Evolutionary conservation across 2,797 vertebrate genomes (phyloP).

Genomic region (Micropoecilia bifurca): DNA sequence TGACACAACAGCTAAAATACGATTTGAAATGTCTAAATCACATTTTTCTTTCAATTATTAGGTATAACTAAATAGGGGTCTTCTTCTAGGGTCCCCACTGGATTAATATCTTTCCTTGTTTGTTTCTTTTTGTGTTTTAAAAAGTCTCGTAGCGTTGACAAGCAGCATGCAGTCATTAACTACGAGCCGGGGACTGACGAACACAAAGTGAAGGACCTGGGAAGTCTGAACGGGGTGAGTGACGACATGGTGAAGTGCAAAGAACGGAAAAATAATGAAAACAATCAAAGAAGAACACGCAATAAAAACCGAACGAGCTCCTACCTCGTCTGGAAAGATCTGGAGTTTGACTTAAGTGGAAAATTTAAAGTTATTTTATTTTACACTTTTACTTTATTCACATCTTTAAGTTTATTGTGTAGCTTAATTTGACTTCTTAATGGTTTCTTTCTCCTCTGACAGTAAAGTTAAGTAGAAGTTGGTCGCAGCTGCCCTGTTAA

Average conservation of each 20-base stretch:
- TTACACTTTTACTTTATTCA: neutral
- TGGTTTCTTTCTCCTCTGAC: neutral
- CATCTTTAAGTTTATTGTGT: neutral
- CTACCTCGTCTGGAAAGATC: neutral
- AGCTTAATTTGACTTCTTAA: neutral
- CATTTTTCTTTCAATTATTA: neutral
- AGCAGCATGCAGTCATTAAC: conserved; percentile 99
- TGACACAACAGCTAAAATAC: neutral
- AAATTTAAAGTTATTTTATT: neutral
- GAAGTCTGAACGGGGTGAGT: conserved; percentile 98
- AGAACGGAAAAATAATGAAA: conserved; percentile 10
- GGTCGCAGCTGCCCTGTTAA: conserved; percentile 10
- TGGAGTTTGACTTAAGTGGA: neutral
- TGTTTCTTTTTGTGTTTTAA: conserved; percentile 40
- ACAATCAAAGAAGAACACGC: conserved; percentile 11
- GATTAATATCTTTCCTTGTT: conserved; percentile 10
- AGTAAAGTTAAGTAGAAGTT: conserved; percentile 27
- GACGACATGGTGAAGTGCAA: conserved; percentile 18
- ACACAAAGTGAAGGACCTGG: conserved; percentile 97
- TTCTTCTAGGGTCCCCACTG: neutral
- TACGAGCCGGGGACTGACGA: conserved; percentile 91
- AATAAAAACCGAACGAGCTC: neutral
- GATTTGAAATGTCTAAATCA: neutral
- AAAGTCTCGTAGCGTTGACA: conserved; percentile 93
- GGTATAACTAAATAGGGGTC: neutral